Conservation (phyloP, 2,888 invertebrate genomes). For the Leptinotarsa haldemani region DNA sequence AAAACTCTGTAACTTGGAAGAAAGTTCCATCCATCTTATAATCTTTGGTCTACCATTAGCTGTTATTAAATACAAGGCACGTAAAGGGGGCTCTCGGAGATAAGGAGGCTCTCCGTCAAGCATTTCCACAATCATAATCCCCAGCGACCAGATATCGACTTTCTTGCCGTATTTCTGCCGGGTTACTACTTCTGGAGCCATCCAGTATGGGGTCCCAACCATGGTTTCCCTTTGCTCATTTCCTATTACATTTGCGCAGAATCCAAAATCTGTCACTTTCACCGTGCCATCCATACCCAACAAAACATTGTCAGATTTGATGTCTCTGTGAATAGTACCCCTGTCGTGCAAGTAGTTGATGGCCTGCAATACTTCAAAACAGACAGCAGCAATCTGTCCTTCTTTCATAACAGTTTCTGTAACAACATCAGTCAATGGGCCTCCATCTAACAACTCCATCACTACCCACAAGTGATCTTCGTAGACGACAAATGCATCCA, state of each 20-base stretch:
- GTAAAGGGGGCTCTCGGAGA: constrained; percentile 91
- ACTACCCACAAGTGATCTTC: constrained; percentile 95
- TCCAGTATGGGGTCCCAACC: constrained; percentile 99
- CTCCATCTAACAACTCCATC: constrained; percentile 95
- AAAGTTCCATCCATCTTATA: constrained; percentile 83
- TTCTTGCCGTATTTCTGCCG: constrained; percentile 91
- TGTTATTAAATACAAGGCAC: constrained; percentile 94
- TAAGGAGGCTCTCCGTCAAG: constrained; percentile 98
- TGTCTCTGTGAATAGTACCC: constrained; percentile 94
- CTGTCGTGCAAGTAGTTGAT: constrained; percentile 89
- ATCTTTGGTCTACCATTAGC: constrained; percentile 94
- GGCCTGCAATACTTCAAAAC: constrained; percentile 87
- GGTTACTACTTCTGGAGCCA: constrained; percentile 96
- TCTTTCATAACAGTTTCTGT: constrained; percentile 98
- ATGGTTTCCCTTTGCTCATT: constrained; percentile 93
- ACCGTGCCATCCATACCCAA: constrained; percentile 93
- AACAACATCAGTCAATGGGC: constrained; percentile 96
- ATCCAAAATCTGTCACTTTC: constrained; percentile 96
- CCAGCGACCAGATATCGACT: constrained; percentile 92
- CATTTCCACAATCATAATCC: constrained; percentile 99
- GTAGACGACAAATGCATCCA: constrained; percentile 88
- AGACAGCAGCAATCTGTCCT: constrained; percentile 95
- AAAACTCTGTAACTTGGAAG: constrained; percentile 82
- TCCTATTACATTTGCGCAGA: constrained; percentile 95
- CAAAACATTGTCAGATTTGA: constrained; percentile 97